Evolutionary conservation across 2,888 invertebrate species (phyloP).

Genomic region (Dryobotodes eremita): DNA sequence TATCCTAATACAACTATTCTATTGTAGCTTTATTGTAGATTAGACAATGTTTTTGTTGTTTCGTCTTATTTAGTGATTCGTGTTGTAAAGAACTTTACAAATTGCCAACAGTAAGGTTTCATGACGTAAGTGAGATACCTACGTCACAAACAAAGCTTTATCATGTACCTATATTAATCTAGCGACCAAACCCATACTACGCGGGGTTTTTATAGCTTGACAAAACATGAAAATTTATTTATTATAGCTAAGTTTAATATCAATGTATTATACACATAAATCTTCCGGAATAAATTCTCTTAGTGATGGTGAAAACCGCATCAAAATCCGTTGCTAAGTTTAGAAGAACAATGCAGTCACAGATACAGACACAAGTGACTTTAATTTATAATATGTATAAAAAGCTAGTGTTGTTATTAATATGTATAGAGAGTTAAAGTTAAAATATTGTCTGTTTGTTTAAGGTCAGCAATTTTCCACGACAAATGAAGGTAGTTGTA

Average conservation of each 20-base stretch:
- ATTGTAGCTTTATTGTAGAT: too few relatives aligned
- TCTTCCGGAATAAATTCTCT: not conserved
- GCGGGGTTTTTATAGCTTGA: not conserved
- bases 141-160: not conserved
- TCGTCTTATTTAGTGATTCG: not conserved
- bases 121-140: not conserved
- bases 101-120: slow-evolving; percentile 3
- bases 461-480: not conserved
- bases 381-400: not conserved
- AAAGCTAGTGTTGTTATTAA: too few relatives aligned
- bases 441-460: not conserved
- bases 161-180: too few relatives aligned
- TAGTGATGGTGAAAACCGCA: not conserved
- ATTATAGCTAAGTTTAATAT: not conserved
- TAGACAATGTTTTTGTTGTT: not conserved
- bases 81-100: not conserved
- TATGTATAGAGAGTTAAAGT: too few relatives aligned
- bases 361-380: not conserved
- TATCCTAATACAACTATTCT: too few relatives aligned
- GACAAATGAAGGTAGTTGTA: not conserved
- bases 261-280: not conserved
- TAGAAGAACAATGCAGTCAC: too few relatives aligned
- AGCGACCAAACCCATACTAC: not conserved
- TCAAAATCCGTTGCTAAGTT: too few relatives aligned
- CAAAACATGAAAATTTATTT: not conserved